These are phyloP conservation scores for Ochropleura leucogaster DNA, from an alignment of 2,888 invertebrate species.

Conservation along the genomic window DNA sequence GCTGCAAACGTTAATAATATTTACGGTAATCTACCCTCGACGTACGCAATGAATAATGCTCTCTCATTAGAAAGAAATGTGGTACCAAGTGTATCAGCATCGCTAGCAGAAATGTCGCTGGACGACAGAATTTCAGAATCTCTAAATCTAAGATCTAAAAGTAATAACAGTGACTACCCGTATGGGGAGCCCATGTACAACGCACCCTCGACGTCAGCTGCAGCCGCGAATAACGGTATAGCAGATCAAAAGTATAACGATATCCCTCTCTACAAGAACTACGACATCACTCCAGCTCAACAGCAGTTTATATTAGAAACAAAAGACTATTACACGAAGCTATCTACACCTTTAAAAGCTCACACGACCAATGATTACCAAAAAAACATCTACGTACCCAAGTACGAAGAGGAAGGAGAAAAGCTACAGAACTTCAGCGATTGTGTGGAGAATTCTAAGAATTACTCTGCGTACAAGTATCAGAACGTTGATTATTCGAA, in stretches of 20 bases:
- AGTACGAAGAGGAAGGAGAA: conserved; percentile 81
- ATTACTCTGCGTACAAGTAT: conserved; percentile 85
- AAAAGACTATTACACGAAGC: conserved; percentile 86
- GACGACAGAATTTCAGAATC: conserved; percentile 88
- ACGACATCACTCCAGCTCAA: conserved; percentile 79
- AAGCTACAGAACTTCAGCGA: conserved; percentile 85
- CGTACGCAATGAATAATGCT: conserved; percentile 74
- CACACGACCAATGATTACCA: conserved; percentile 80
- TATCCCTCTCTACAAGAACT: conserved; percentile 82
- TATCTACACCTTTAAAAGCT: conserved; percentile 78
- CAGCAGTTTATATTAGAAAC: conserved; percentile 85
- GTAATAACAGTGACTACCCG: conserved; percentile 80
- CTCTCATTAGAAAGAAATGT: conserved; percentile 74
- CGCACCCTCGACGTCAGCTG: conserved; percentile 70
- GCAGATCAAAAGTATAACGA: conserved; percentile 76
- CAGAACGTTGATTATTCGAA: conserved; percentile 80
- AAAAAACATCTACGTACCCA: conserved; percentile 86
- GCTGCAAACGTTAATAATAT: conserved; percentile 69
- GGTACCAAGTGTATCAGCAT: conserved; percentile 66
- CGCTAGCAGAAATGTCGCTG: conserved; percentile 82
- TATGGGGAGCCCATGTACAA: conserved; percentile 77
- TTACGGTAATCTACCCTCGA: conserved; percentile 72
- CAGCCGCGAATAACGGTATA: conserved; percentile 55
- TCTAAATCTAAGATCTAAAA: conserved; percentile 86
- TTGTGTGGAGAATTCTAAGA: conserved; percentile 84